A percentile compares a stretch with the other conserved stretches of the same genome.
Evolutionary conservation across 2,888 invertebrate genomes (phyloP).

Genomic region (Palloptera scutellata): DNA sequence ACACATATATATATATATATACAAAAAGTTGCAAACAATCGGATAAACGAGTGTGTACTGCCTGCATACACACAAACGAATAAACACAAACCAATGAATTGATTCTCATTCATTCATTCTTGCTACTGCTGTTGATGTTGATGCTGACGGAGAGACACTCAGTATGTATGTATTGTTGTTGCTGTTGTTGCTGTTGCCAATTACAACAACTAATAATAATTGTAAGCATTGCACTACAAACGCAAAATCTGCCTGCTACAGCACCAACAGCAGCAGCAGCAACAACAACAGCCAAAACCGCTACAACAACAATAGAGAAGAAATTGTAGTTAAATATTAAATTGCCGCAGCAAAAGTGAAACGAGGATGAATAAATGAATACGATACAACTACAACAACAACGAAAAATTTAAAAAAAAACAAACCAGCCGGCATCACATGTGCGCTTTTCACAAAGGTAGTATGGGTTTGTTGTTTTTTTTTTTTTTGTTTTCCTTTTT

Average conservation of each 20-base stretch:
- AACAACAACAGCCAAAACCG: background rate
- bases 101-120: slow-evolving; percentile 28
- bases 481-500: background rate
- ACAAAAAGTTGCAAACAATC: background rate
- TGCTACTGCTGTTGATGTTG: background rate
- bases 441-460: background rate
- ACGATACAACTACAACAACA: no score
- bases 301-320: background rate
- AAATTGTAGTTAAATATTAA: slow-evolving; percentile 9
- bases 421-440: slow-evolving; percentile 1
- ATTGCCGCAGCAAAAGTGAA: slow-evolving; percentile 4
- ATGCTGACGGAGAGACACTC: no score
- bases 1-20: background rate
- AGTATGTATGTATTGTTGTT: no score
- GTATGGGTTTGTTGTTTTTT: no score
- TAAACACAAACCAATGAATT: slow-evolving; percentile 29
- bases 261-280: slow-evolving; percentile 14
- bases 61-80: no score
- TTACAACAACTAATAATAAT: slow-evolving; percentile 24
- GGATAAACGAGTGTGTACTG: background rate
- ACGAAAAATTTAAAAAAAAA: background rate
- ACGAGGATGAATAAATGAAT: background rate
- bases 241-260: slow-evolving; percentile 25
- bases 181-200: background rate
- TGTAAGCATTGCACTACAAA: slow-evolving; percentile 34